Conservation (phyloP, 1,140 invertebrate genomes). For the Aphidius gifuensis region DNA sequence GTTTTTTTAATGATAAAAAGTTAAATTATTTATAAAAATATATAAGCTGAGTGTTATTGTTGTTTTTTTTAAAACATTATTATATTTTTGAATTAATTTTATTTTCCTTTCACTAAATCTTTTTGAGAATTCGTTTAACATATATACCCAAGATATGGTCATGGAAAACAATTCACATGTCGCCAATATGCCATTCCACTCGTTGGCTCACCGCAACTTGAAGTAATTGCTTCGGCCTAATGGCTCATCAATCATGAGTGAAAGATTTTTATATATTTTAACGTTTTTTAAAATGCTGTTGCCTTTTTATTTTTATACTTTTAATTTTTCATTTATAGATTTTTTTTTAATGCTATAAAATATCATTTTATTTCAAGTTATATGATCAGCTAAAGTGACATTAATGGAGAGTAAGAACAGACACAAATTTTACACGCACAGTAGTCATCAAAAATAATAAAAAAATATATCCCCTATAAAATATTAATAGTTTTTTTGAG, state of each 20-base stretch:
- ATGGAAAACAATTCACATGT: conserved; percentile 23
- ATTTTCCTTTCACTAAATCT: too few relatives aligned
- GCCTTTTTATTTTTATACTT: too few relatives aligned
- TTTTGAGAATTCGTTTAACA: too few relatives aligned
- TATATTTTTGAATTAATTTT: not conserved
- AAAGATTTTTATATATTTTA: conserved; percentile 8
- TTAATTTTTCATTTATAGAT: not conserved
- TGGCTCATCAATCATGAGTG: conserved; percentile 29
- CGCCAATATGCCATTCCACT: conserved; percentile 21
- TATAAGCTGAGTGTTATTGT: too few relatives aligned
- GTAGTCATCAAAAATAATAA: not conserved
- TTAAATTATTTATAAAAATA: too few relatives aligned
- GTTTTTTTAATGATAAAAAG: too few relatives aligned
- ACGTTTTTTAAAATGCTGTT: not conserved
- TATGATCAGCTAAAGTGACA: conserved; percentile 5
- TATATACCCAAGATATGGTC: too few relatives aligned
- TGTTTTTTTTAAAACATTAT: too few relatives aligned
- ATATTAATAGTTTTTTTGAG: too few relatives aligned
- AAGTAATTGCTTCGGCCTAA: conserved; percentile 29
- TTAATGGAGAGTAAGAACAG: conserved; percentile 5
- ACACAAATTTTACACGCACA: not conserved
- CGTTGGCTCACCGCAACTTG: conserved; percentile 26
- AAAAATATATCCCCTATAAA: not conserved
- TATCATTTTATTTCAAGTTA: conserved; percentile 15
- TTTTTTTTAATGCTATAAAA: conserved; percentile 16